A percentile compares a stretch with the other conserved stretches of the same genome.
phyloP scores from a whole-genome alignment of 2,797 vertebrate genomes.

The Hoplostethus mediterraneus region DNA sequence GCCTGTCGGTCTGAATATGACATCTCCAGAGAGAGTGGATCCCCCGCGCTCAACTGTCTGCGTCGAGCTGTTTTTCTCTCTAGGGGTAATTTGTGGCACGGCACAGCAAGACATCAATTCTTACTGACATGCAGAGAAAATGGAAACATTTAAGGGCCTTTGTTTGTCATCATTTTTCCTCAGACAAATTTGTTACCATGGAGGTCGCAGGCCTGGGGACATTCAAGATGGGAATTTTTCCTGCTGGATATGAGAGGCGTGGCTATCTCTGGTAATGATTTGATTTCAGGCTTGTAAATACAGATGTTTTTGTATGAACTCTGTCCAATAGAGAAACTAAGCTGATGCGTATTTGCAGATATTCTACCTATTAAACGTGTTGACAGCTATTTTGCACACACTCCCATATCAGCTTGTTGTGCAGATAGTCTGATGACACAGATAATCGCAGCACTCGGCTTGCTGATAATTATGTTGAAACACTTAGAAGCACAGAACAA shows the following conservation, averaged over 20 bases:
- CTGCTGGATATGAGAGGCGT: slow-evolving; percentile 13
- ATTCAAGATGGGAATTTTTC: slow-evolving; percentile 40
- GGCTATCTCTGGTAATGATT: slow-evolving; percentile 9
- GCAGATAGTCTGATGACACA: slow-evolving; percentile 9
- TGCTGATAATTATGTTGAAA: slow-evolving; percentile 37
- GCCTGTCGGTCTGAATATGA: slow-evolving; percentile 68
- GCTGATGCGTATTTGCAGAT: background rate
- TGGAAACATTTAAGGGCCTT: slow-evolving; percentile 78
- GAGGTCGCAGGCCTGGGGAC: slow-evolving; percentile 61
- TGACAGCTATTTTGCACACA: slow-evolving; percentile 23
- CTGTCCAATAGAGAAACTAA: slow-evolving; percentile 11
- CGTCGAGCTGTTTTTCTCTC: slow-evolving; percentile 68
- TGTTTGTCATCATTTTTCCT: slow-evolving; percentile 78
- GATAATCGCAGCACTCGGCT: slow-evolving; percentile 37
- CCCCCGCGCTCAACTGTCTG: slow-evolving; percentile 62
- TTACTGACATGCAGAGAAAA: slow-evolving; percentile 73
- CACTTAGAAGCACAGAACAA: slow-evolving; percentile 23
- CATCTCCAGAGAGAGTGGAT: slow-evolving; percentile 64
- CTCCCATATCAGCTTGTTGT: slow-evolving; percentile 28
- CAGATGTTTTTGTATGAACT: slow-evolving; percentile 10
- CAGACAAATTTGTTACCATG: slow-evolving; percentile 67
- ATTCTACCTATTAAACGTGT: slow-evolving; percentile 17
- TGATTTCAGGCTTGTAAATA: slow-evolving; percentile 24
- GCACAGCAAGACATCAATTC: slow-evolving; percentile 75
- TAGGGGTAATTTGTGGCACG: slow-evolving; percentile 75